These are phyloP conservation scores for Pheosia gnoma DNA, from an alignment of 2,888 invertebrate species.

Conservation along the genomic window DNA sequence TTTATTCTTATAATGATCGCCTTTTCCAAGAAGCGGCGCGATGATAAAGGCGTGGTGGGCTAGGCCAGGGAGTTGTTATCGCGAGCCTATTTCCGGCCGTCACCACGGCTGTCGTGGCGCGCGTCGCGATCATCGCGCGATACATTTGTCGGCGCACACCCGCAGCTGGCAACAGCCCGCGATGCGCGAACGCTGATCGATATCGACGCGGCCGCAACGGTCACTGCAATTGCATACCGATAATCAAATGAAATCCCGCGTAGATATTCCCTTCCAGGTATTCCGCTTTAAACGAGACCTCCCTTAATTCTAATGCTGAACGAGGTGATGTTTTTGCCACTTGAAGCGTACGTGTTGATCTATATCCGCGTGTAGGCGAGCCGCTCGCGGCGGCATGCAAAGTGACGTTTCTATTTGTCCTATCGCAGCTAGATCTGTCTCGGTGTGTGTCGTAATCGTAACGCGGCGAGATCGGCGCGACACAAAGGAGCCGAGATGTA, in stretches of 20 bases:
- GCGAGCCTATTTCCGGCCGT: conserved; percentile 81
- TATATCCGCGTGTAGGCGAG: conserved; percentile 63
- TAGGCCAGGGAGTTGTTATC: conserved; percentile 79
- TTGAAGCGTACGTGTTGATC: conserved; percentile 62
- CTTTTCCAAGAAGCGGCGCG: conserved; percentile 72
- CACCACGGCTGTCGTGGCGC: conserved; percentile 66
- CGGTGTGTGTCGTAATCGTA: conserved; percentile 77
- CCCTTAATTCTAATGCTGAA: conserved; percentile 47
- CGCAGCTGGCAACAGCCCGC: conserved; percentile 52
- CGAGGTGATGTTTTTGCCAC: conserved; percentile 67
- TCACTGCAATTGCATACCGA: conserved; percentile 71
- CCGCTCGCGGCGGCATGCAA: conserved; percentile 71
- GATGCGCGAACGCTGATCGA: conserved; percentile 63
- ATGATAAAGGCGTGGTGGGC: conserved; percentile 73
- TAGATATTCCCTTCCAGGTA: conserved; percentile 45
- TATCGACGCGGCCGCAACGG: conserved; percentile 64
- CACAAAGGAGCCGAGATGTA: conserved; percentile 81
- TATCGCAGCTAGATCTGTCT: conserved; percentile 79
- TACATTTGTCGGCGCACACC: conserved; percentile 80
- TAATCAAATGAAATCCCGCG: conserved; percentile 69
- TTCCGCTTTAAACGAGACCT: conserved; percentile 26
- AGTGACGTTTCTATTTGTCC: conserved; percentile 81
- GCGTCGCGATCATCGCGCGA: conserved; percentile 76
- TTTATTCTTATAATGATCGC: conserved; percentile 79
- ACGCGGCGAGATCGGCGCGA: conserved; percentile 73